These are phyloP conservation scores for Caenorhabditis sp. DNA, from an alignment of 2,888 invertebrate species.

Conservation along the genomic window DNA sequence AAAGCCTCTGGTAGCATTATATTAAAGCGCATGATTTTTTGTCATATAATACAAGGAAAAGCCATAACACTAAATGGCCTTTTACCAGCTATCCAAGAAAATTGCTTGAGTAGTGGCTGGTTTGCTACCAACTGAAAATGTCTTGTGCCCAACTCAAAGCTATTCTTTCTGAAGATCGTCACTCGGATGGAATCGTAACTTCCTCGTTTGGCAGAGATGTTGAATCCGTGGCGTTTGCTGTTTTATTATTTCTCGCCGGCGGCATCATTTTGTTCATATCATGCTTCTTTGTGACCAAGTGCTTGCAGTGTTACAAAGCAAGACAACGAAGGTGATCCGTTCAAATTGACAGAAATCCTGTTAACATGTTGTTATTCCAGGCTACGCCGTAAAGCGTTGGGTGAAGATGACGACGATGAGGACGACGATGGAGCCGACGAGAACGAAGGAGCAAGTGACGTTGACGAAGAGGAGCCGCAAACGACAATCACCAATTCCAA, in stretches of 20 bases:
- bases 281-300: conserved; percentile 71
- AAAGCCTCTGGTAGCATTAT: conserved; percentile 8
- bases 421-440: conserved; percentile 47
- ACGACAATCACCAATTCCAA: conserved; percentile 39
- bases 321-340: conserved; percentile 66
- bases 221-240: conserved; percentile 70
- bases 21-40: conserved; percentile 10
- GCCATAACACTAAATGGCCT: conserved; percentile 18
- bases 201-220: conserved; percentile 68
- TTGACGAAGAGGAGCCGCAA: conserved; percentile 55
- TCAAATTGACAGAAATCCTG: no score
- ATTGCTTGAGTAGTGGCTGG: background rate
- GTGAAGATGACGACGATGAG: conserved; percentile 68
- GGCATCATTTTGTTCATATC: conserved; percentile 67
- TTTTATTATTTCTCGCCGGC: conserved; percentile 64
- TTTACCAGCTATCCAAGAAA: conserved; percentile 6
- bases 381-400: conserved; percentile 66
- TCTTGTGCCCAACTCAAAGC: background rate
- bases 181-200: conserved; percentile 57
- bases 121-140: background rate
- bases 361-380: no score
- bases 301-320: conserved; percentile 72
- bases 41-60: conserved; percentile 11
- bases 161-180: conserved; percentile 18
- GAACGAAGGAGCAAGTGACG: conserved; percentile 42